These are phyloP conservation scores for Branchellion lobata DNA, from an alignment of 2,888 invertebrate species.

Conservation along the genomic window DNA sequence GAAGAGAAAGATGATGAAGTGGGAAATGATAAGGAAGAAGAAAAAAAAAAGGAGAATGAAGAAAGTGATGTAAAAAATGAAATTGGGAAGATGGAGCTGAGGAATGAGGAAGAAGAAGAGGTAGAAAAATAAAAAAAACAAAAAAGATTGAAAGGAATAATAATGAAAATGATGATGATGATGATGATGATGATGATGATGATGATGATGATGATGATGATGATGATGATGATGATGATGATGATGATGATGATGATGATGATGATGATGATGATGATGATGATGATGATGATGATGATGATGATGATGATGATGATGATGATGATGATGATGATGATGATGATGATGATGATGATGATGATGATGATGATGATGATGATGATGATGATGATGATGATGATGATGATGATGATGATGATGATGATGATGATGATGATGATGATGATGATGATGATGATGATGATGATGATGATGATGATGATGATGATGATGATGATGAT, in stretches of 20 bases:
- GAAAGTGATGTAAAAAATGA: too few relatives aligned
- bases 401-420: not conserved
- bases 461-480: conserved; percentile 39
- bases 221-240: not conserved
- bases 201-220: conserved; percentile 23
- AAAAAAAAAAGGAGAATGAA: too few relatives aligned
- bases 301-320: too few relatives aligned
- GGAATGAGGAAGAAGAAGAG: too few relatives aligned
- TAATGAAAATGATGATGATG: conserved; percentile 4
- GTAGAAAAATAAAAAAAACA: too few relatives aligned
- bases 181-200: conserved; percentile 27
- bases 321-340: too few relatives aligned
- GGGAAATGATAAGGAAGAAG: too few relatives aligned
- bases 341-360: conserved; percentile 36
- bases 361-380: not conserved
- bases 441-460: conserved; percentile 40
- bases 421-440: conserved; percentile 31
- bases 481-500: conserved; percentile 43
- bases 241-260: too few relatives aligned
- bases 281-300: not conserved
- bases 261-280: too few relatives aligned
- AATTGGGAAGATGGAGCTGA: not conserved
- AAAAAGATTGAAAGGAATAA: too few relatives aligned
- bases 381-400: not conserved
- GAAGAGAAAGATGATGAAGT: too few relatives aligned